phyloP scores from a whole-genome alignment of 35 echinoderm and acorn worm species.

The Chiridota heheva region DNA sequence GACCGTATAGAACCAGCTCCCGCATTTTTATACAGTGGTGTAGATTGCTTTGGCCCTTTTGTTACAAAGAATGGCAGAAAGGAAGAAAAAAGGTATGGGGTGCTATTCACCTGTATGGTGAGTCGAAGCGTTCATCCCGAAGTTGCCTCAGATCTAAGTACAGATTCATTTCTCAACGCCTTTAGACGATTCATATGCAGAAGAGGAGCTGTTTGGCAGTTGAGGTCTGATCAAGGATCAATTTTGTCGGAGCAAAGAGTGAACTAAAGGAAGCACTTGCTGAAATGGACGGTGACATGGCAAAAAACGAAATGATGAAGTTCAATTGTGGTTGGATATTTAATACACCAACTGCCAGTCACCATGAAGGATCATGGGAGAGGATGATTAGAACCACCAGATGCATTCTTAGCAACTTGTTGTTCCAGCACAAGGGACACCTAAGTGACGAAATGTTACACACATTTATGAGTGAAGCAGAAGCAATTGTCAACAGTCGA shows the following conservation, averaged over 20 bases:
- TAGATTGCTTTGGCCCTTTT: conserved; percentile 63
- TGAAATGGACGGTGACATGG: conserved; percentile 37
- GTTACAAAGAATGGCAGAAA: conserved; percentile 37
- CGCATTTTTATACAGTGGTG: conserved; percentile 43
- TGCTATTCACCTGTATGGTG: conserved; percentile 58
- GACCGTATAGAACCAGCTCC: conserved; percentile 26
- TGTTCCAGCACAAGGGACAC: conserved; percentile 26
- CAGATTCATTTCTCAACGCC: conserved; percentile 66
- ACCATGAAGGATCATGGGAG: conserved; percentile 43
- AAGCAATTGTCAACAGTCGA: conserved; percentile 65
- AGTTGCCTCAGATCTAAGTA: conserved; percentile 25
- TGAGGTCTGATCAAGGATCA: conserved; percentile 66
- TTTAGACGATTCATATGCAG: conserved; percentile 58
- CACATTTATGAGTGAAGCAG: conserved; percentile 41
- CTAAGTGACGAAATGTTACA: conserved; percentile 12
- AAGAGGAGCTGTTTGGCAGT: conserved; percentile 61
- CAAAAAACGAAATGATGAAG: conserved; percentile 30
- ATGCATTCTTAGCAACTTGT: conserved; percentile 7
- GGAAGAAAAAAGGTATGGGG: conserved; percentile 49
- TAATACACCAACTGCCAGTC: conserved; percentile 65
- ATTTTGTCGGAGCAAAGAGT: conserved; percentile 53
- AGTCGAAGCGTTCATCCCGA: conserved; percentile 46
- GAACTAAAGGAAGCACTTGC: conserved; percentile 46
- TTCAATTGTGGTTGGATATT: conserved; percentile 70
- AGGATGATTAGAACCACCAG: conserved; percentile 5